Base-by-base conservation (phyloP, 2,888 invertebrate genomes). In the Protonemura montana region DNA sequence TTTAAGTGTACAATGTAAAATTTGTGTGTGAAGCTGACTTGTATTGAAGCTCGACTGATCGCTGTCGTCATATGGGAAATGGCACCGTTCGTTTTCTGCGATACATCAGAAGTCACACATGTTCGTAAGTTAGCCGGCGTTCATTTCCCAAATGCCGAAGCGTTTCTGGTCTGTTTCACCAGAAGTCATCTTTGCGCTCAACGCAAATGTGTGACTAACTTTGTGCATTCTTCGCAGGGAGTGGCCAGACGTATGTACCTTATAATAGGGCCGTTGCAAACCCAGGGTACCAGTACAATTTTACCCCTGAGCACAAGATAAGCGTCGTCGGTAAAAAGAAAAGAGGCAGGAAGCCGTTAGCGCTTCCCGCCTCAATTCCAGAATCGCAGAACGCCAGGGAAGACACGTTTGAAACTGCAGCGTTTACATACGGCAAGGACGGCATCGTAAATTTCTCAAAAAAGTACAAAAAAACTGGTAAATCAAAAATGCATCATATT, bases 201-300 rank as follows among this genome's bases (percentile, higher is more conserved):
- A 16, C 21, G 21, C 21, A 41, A n/a, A 13, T 59, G 3, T 59
- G 59, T 59, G 59, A 59, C 59, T 59, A 59, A 59, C 59, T 59
- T 59, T 59, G 16, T 59, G 59, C 59, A 59, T 59, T 59, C 59
- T 59, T 59, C 59, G 59, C 59, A 59, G 59, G 59, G 59, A 59
- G 59, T 59, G 59, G 21, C 59, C 59, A 59, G 59, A 59, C 59
- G 16, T 21, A 16, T 59, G 59, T 59, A 59, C 59, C 59, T 3
- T 59, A 59, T 21, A 13, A 59, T 59, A 59, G 59, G 59, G 59
- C 59, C 13, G 21, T 59, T 59, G 59, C 59, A 10, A 59, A 59
- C 59, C 59, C 59, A 21, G 59, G 16, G 21, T 59, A 59, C 59
- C 16, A 59, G 59, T 59, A 59, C 59, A 59, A 59, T 59, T 59